Percentiles rank a stretch among this genome's conserved stretches.
phyloP scores from a whole-genome alignment of 2,888 invertebrate genomes.

The Drosophila setosimentum region DNA sequence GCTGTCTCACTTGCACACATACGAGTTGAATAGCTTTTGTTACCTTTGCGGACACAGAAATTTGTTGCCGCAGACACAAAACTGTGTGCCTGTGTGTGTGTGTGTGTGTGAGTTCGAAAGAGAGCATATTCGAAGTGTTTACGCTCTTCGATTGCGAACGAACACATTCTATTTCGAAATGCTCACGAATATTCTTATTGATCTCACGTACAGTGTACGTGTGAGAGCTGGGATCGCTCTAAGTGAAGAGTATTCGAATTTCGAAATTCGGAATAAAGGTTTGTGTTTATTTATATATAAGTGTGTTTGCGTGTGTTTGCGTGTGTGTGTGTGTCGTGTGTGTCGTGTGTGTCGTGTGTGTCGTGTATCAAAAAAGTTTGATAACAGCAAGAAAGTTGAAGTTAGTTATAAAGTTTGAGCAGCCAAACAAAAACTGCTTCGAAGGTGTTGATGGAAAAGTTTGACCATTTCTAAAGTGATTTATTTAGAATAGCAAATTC shows the following conservation, averaged over 20 bases:
- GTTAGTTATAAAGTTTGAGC: conserved; percentile 20
- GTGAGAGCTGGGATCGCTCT: conserved; percentile 59
- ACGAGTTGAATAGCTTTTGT: conserved; percentile 33
- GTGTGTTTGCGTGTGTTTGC: too few relatives aligned
- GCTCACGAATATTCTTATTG: conserved; percentile 62
- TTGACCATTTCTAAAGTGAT: neutral
- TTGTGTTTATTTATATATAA: neutral
- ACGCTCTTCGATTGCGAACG: conserved; percentile 40
- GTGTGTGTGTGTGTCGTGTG: neutral
- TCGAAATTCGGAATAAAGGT: conserved; percentile 25
- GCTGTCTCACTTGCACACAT: conserved; percentile 54
- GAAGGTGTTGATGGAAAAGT: conserved; percentile 16
- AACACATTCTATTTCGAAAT: conserved; percentile 39
- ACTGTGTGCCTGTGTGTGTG: conserved; percentile 14
- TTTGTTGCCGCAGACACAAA: conserved; percentile 60
- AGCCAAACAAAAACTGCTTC: conserved; percentile 17
- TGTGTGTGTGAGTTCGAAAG: conserved; percentile 64
- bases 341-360: conserved; percentile 21
- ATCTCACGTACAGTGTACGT: conserved; percentile 71
- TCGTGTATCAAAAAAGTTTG: conserved; percentile 46
- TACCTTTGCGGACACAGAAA: conserved; percentile 74
- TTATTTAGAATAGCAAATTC: neutral
- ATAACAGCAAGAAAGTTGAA: conserved; percentile 56
- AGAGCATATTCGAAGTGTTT: conserved; percentile 61
- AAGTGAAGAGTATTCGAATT: conserved; percentile 44